Evolutionary conservation across 2,888 invertebrate species (phyloP), one percentile per base, ranked within the genome.

Genomic region (Dolichomitus sp.): DNA sequence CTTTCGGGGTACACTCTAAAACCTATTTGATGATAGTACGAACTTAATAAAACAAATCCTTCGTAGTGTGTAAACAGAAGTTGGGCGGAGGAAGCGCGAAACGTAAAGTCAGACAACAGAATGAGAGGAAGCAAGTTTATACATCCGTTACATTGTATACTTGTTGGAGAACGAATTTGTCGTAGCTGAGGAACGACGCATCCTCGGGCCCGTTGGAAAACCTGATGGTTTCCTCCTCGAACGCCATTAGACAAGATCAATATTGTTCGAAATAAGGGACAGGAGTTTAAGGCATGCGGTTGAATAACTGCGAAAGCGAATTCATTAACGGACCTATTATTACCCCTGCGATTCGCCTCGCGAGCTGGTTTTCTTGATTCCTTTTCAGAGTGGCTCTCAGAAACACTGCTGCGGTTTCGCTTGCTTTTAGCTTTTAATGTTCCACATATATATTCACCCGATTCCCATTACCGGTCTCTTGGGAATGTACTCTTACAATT

Each of bases 31-130:
- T 68, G 84, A 79, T 83, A 80, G 79, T 75, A 78, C 74, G 90
- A 91, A 92, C 90, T 93, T 92, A 91, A 92, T 92, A 92, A 93
- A 93, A 92, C 92, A 93, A 93, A 93, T 91, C 90, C 88, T 19
- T 37, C 87, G 87, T 85, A 88, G 88, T 89, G 89, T 90, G 89
- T 90, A 92, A 93, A 93, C 92, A 93, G 88, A 84, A 65, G 70
- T 57, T 65, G 59, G 33, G 68, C 3, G 88, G 87, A 88, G 85
- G 42, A 68, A 63, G 83, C 87, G 88, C 88, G 87, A 89, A 80
- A 79, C 73, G 74, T 57, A 87, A 89, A 91, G 91, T 92, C 89
- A 88, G 87, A 91, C 91, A 91, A 91, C 91, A 90, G 88, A 83
- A 69, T 66, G 80, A 77, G 83, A 83, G 76, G 63, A 73, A 81